Base-by-base conservation (phyloP, 2,113 vertebrate species). In the Petromus typicus region DNA sequence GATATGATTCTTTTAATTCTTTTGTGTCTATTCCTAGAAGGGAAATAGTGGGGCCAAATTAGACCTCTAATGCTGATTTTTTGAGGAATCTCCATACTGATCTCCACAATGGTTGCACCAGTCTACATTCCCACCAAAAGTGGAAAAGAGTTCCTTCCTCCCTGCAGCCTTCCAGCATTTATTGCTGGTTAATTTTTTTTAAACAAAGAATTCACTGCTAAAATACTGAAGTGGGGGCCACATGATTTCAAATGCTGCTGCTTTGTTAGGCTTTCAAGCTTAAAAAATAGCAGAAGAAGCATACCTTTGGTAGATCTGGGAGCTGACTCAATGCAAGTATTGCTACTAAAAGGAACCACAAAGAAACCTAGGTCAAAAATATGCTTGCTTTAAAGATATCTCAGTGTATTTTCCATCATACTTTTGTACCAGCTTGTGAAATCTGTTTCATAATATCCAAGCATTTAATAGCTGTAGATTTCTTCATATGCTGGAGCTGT, bases 221-320 rank as follows among this genome's bases (percentile, higher is more conserved):
- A 86, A 82, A 79, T 88, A 59, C 54, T 64, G 90, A 86, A 16
- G 25, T 94, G 92, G 90, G 78, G 34, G 73, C 13, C 23, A 61
- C 43, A 86, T 94, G 20, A 76, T 64, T 89, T 87, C 86, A 83
- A 22, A 37, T 76, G n/a, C 48, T 75, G 18, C 34, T 88, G 54
- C 48, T 95, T 14, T 56, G 45, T 45, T 93, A 7, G 40, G 37
- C 7, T 66, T 95, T 90, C 64, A 89, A 96, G 43, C 86, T 93
- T 88, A 78, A 85, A 94, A 91, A 94, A 66, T 25, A 93, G 7
- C 37, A 67, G 32, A 67, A 82, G 69, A 90, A 78, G 91, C 87
- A 80, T 37, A 43, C 1, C 78, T 71, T 79, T 51, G 80, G 51
- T 13, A 64, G 22, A 30, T 92, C 37, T 79, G 48, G 18, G 34